Evolutionary conservation across 2,888 invertebrate species (phyloP).

Genomic region (Oithona nana): DNA sequence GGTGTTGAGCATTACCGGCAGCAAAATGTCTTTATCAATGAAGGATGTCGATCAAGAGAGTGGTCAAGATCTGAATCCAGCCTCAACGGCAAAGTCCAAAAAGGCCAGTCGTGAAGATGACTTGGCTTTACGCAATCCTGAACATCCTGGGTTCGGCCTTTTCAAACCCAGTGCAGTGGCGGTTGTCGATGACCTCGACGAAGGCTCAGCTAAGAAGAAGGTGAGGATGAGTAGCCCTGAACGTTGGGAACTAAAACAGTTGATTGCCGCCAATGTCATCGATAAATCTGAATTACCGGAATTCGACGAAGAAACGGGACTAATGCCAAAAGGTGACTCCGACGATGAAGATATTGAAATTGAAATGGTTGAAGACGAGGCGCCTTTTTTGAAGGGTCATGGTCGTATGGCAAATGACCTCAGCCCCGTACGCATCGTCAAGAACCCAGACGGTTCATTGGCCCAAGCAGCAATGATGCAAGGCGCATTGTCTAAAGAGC

Average conservation of each 20-base stretch:
- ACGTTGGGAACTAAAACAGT: constrained; percentile 88
- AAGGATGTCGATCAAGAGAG: constrained; percentile 92
- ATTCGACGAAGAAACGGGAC: constrained; percentile 88
- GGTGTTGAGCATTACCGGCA: constrained; percentile 35
- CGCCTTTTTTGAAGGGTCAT: constrained; percentile 64
- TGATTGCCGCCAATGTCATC: constrained; percentile 78
- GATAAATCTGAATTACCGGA: constrained; percentile 87
- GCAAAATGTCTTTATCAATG: constrained; percentile 86
- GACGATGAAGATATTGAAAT: constrained; percentile 95
- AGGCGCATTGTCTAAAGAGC: constrained; percentile 86
- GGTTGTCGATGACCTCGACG: constrained; percentile 53
- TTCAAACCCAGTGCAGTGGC: not conserved
- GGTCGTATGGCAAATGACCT: constrained; percentile 75
- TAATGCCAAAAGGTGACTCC: constrained; percentile 61
- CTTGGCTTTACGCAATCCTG: constrained; percentile 68
- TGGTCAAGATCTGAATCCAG: constrained; percentile 83
- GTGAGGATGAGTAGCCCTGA: constrained; percentile 89
- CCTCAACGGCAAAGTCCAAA: constrained; percentile 24
- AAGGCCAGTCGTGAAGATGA: constrained; percentile 32
- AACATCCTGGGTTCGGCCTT: constrained; percentile 41
- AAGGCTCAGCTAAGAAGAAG: constrained; percentile 46
- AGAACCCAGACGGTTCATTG: constrained; percentile 95
- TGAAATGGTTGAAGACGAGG: constrained; percentile 94
- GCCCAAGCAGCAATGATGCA: constrained; percentile 99
- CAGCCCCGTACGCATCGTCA: constrained; percentile 80